These are phyloP conservation scores for Atta texana DNA, from an alignment of 1,140 invertebrate genomes.

Conservation along the genomic window DNA sequence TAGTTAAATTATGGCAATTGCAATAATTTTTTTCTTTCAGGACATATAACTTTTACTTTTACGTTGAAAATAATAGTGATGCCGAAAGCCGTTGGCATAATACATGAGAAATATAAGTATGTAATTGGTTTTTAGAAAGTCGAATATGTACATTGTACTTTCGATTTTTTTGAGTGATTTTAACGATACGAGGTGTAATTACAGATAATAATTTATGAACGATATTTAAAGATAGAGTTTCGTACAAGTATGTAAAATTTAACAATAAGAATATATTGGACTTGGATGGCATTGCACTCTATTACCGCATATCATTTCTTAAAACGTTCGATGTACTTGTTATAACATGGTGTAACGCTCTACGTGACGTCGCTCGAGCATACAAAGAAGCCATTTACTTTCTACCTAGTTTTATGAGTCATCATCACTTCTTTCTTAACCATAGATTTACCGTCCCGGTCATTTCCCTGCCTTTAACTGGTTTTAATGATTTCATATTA, in stretches of 20 bases:
- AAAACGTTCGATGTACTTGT: slow-evolving; percentile 7
- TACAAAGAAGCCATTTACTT: slow-evolving; percentile 34
- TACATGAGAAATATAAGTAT: neutral
- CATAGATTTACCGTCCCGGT: neutral
- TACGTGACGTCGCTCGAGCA: neutral
- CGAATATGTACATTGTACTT: neutral
- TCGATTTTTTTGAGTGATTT: neutral
- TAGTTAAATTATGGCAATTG: too few species aligned
- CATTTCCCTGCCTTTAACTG: neutral
- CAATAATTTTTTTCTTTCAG: too few species aligned
- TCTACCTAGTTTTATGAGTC: slow-evolving; percentile 34
- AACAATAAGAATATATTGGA: neutral
- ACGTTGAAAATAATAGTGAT: neutral
- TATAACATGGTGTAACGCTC: slow-evolving; percentile 2
- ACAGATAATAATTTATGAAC: neutral
- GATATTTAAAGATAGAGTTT: neutral
- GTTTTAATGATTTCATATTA: slow-evolving; percentile 13
- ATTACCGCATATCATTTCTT: slow-evolving; percentile 5
- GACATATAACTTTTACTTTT: neutral
- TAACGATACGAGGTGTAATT: neutral
- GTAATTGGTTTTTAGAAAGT: slow-evolving; percentile 19
- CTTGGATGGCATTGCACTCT: neutral
- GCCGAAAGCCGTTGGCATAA: neutral
- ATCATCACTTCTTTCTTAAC: slow-evolving; percentile 25
- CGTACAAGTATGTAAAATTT: neutral